Percentiles rank a stretch among this genome's conserved stretches.
phyloP scores from a whole-genome alignment of 92 coral and sea anemone genomes.

The Epizoanthus rinbou region DNA sequence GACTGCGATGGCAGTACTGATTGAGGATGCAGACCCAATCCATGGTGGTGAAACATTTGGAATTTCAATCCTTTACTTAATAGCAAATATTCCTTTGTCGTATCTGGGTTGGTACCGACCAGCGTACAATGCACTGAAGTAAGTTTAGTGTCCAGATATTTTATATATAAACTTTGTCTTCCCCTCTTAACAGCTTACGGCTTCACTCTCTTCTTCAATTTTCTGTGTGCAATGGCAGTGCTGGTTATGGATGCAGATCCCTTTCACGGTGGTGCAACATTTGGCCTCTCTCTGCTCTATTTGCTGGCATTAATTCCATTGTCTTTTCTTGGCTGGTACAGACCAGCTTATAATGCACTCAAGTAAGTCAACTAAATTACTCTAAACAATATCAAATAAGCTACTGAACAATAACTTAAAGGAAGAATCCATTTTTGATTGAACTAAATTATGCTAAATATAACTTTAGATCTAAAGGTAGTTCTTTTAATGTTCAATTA shows the following conservation, averaged over 20 bases:
- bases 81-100: slow-evolving; percentile 80
- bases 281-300: slow-evolving; percentile 13
- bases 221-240: slow-evolving; percentile 29
- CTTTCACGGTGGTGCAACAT: neutral
- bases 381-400: too few species aligned
- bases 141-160: slow-evolving; percentile 45
- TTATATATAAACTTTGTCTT: neutral
- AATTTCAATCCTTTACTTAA: slow-evolving; percentile 69
- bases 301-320: slow-evolving; percentile 23
- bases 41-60: slow-evolving; percentile 75
- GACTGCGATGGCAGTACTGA: slow-evolving; percentile 81
- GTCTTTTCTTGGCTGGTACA: slow-evolving; percentile 32
- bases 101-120: slow-evolving; percentile 95
- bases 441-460: too few species aligned
- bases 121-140: slow-evolving; percentile 92
- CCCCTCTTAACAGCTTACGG: slow-evolving; percentile 18
- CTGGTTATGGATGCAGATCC: slow-evolving; percentile 4
- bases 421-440: neutral
- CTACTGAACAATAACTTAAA: neutral
- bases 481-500: too few species aligned
- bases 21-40: slow-evolving; percentile 34
- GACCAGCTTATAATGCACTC: slow-evolving; percentile 41
- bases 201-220: slow-evolving; percentile 32
- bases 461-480: too few species aligned
- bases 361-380: slow-evolving; percentile 17